These are phyloP conservation scores for Hepsetus odoe DNA, from an alignment of 2,113 vertebrate genomes.

Conservation along the genomic window DNA sequence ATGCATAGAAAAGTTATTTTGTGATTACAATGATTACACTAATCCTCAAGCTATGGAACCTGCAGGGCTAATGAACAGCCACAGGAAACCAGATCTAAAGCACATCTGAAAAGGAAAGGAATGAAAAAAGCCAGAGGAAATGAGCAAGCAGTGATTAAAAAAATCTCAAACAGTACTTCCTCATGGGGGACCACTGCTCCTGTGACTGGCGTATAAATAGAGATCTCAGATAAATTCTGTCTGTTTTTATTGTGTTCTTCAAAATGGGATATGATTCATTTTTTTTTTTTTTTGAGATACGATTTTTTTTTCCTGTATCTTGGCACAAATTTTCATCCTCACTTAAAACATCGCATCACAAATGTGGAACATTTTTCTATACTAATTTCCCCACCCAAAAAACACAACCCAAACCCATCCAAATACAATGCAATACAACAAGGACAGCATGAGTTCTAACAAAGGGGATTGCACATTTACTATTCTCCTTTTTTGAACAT, in stretches of 20 bases:
- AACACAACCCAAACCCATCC: background rate
- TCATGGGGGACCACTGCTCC: slow-evolving; percentile 21
- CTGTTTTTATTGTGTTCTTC: slow-evolving; percentile 19
- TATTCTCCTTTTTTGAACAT: background rate
- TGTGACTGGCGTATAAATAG: slow-evolving; percentile 50
- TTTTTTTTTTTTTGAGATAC: no score
- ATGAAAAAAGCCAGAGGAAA: background rate
- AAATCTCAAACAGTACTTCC: slow-evolving; percentile 10
- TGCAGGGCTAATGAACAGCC: background rate
- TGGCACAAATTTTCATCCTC: background rate
- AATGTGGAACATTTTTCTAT: background rate
- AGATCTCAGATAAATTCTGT: slow-evolving; percentile 25
- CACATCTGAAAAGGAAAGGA: background rate
- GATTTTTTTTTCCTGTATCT: background rate
- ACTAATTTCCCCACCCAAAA: slow-evolving; percentile 11
- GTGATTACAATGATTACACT: slow-evolving; percentile 27
- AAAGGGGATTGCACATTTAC: slow-evolving; percentile 3
- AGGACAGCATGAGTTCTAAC: slow-evolving; percentile 10
- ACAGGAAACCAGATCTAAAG: background rate
- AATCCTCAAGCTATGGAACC: slow-evolving; percentile 5
- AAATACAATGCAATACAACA: slow-evolving; percentile 9
- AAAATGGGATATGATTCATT: background rate
- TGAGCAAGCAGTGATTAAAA: background rate
- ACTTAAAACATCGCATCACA: slow-evolving; percentile 23
- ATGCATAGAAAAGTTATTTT: background rate